Evolutionary conservation across 2,113 vertebrate species (phyloP), one percentile per base, ranked within the genome.

Genomic region (Thunnus maccoyii): DNA sequence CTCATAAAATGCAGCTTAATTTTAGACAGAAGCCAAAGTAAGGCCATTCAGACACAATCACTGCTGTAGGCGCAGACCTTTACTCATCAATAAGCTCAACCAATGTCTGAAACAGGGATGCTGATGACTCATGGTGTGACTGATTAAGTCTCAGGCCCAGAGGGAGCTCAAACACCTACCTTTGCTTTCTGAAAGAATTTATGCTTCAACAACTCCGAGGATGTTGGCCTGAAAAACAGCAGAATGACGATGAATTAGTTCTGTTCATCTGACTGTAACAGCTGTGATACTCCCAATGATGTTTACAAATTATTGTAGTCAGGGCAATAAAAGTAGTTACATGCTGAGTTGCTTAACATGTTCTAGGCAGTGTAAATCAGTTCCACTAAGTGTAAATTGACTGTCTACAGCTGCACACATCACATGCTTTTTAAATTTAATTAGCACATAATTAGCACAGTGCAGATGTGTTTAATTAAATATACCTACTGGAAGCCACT

Each of bases 171-270:
- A 71, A 27, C 58, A 69, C 96, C 88, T 94, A 99, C 98, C 97
- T 99, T 99, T 69, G 98, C 97, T 96, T 99, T 99, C 48, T 97
- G 97, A 94, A 99, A 99, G 95, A 99, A 99, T 92, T 98, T 99
- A 94, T 98, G 96, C 88, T 98, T 97, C 93, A 99, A 87, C 66
- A 99, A 90, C 89, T 99, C 98, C 78, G 96, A 97, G 72, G 98
- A 97, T 58, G 97, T 99, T 27, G 98, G 97, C 95, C 98, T 99
- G 93, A 63, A 90, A 88, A 77, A 83, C 51, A 91, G 48, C 52
- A 84, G 15, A 80, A 50, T 8, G 67, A 82, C 51, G 60, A 47
- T 55, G 30, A 73, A 74, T 78, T 17, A 83, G n/a, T 36, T 30
- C 27, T 18, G 20, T 58, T 78, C 32, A 68, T 9, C 30, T 65